Conservation (phyloP, 2,888 invertebrate species). For the Cylloceria caligata region DNA sequence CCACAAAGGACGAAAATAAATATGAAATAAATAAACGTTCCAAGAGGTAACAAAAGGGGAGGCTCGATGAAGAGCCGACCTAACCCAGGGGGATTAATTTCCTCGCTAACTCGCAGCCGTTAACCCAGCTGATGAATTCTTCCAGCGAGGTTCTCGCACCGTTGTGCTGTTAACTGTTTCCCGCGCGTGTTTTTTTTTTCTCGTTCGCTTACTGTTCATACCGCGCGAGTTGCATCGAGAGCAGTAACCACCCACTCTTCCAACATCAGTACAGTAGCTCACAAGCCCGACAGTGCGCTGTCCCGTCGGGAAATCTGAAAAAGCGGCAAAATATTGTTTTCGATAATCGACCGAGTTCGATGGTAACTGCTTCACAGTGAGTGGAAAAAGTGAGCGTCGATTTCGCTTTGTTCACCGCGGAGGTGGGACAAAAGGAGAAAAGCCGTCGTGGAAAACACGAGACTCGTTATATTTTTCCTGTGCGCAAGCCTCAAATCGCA, state of each 20-base stretch:
- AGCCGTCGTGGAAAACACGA: not conserved
- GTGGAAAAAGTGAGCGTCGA: conserved; percentile 21
- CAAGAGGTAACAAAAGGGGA: conserved; percentile 26
- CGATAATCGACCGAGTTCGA: conserved; percentile 70
- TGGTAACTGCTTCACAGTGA: conserved; percentile 63
- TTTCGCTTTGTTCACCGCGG: conserved; percentile 32
- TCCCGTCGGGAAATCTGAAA: conserved; percentile 70
- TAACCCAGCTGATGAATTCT: conserved; percentile 70
- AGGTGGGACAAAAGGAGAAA: conserved; percentile 22
- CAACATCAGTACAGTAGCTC: conserved; percentile 44
- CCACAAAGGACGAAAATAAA: conserved; percentile 46
- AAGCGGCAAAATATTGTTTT: conserved; percentile 71
- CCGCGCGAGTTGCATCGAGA: conserved; percentile 36
- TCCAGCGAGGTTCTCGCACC: conserved; percentile 51
- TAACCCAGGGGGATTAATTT: conserved; percentile 70
- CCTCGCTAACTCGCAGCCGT: conserved; percentile 69
- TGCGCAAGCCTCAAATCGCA: not conserved
- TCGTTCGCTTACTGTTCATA: conserved; percentile 36
- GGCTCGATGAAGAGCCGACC: conserved; percentile 44
- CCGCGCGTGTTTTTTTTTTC: conserved; percentile 21
- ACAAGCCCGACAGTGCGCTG: conserved; percentile 45
- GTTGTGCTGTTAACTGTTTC: conserved; percentile 58
- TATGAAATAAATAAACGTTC: conserved; percentile 14
- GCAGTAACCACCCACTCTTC: conserved; percentile 43
- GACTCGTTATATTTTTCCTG: not conserved